Conservation (phyloP, 2,113 vertebrate genomes). For the Hydrochoerus hydrochaeris region DNA sequence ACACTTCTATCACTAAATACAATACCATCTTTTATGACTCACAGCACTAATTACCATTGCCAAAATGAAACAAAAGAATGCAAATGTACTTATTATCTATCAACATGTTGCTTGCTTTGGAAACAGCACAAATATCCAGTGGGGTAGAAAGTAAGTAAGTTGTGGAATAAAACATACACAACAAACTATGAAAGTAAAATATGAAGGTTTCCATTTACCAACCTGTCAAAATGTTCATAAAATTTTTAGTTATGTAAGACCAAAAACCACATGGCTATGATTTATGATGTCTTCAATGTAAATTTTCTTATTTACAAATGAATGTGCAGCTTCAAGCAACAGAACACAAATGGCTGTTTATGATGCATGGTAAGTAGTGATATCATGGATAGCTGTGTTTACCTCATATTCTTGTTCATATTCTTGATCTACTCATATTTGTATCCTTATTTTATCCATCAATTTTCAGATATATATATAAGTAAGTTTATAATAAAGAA, state of each 20-base stretch:
- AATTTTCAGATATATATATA: not conserved
- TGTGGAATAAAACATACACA: not conserved
- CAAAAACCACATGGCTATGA: not conserved
- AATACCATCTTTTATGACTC: slow-evolving; percentile 36
- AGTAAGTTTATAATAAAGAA: not conserved
- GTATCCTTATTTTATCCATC: not conserved
- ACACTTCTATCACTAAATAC: not conserved
- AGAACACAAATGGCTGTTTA: not conserved
- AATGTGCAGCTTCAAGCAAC: not conserved
- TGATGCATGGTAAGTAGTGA: not conserved
- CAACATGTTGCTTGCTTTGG: not conserved
- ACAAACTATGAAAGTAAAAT: not conserved
- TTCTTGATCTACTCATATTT: not conserved
- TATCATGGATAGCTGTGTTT: not conserved
- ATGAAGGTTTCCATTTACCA: not conserved
- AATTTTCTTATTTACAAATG: not conserved
- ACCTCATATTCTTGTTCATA: not conserved
- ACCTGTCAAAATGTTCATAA: not conserved
- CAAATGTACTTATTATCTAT: not conserved
- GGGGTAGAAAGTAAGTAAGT: not conserved
- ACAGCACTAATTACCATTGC: not conserved
- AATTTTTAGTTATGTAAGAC: not conserved
- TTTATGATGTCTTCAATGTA: not conserved
- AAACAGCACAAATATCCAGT: not conserved
- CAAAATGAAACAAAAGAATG: slow-evolving; percentile 35